These are phyloP conservation scores for Dendronephthya gigantea DNA, from an alignment of 64 coral and sea anemone species.

Conservation along the genomic window DNA sequence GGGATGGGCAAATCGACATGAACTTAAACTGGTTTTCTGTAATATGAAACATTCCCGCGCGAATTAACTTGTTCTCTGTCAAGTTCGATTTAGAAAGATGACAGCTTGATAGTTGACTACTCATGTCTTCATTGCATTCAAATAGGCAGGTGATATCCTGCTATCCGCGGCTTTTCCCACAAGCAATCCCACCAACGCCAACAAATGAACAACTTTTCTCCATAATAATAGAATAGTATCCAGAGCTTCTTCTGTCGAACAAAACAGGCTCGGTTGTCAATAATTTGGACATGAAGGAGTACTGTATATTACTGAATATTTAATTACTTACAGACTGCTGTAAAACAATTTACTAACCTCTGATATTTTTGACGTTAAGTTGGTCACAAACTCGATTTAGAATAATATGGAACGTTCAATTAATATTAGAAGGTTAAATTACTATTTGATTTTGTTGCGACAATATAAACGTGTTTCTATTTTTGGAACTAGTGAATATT, in stretches of 20 bases:
- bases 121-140: neutral
- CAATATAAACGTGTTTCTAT: neutral
- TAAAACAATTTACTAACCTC: slow-evolving; percentile 22
- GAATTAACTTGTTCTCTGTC: slow-evolving; percentile 7
- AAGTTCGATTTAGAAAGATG: neutral
- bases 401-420: too few relatives aligned
- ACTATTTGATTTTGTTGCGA: neutral
- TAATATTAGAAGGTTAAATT: too few relatives aligned
- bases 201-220: too few relatives aligned
- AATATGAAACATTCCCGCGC: neutral
- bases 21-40: neutral
- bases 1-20: neutral
- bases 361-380: too few relatives aligned
- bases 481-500: neutral
- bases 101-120: neutral
- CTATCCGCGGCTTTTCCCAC: neutral
- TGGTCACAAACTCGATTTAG: too few relatives aligned
- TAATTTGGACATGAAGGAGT: too few relatives aligned
- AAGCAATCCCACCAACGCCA: neutral
- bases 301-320: neutral
- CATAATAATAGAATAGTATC: too few relatives aligned
- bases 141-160: neutral
- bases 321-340: neutral
- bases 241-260: neutral
- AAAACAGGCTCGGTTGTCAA: neutral